Conservation (phyloP, 2,113 vertebrate genomes). For the Notarius lentiginosus region DNA sequence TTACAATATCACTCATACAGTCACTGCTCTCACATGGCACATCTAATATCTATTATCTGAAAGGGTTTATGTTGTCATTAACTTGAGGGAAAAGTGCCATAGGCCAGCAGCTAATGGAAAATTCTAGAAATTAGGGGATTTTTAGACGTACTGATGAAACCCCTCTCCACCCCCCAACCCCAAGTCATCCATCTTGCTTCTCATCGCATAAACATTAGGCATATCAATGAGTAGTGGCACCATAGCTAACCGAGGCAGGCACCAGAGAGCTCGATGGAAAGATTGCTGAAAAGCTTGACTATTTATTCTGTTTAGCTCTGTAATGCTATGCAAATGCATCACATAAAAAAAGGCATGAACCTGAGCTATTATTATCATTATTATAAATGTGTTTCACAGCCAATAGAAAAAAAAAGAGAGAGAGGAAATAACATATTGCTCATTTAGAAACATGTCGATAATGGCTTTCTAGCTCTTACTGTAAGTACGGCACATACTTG, state of each 20-base stretch:
- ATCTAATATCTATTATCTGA: slow-evolving; percentile 44
- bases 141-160: slow-evolving; percentile 50
- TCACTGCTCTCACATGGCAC: slow-evolving; percentile 1
- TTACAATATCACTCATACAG: slow-evolving; percentile 38
- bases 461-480: slow-evolving; percentile 51
- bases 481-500: slow-evolving; percentile 21
- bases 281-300: slow-evolving; percentile 38
- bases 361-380: slow-evolving; percentile 13
- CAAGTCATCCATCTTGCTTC: slow-evolving; percentile 49
- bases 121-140: slow-evolving; percentile 48
- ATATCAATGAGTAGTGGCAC: slow-evolving; percentile 59
- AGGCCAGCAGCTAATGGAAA: slow-evolving; percentile 51
- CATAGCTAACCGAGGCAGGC: slow-evolving; percentile 59
- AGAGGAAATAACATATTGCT: neutral
- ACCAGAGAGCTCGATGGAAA: slow-evolving; percentile 42
- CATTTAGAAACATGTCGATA: slow-evolving; percentile 32
- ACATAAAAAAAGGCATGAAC: slow-evolving; percentile 29
- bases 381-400: neutral
- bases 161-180: neutral
- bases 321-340: slow-evolving; percentile 34
- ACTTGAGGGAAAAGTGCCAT: slow-evolving; percentile 44
- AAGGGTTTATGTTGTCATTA: slow-evolving; percentile 40
- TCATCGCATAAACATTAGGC: slow-evolving; percentile 59
- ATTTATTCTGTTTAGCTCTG: slow-evolving; percentile 39
- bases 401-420: neutral